Conservation (phyloP, 2,797 vertebrate genomes). For the Ambastaia sidthimunki region DNA sequence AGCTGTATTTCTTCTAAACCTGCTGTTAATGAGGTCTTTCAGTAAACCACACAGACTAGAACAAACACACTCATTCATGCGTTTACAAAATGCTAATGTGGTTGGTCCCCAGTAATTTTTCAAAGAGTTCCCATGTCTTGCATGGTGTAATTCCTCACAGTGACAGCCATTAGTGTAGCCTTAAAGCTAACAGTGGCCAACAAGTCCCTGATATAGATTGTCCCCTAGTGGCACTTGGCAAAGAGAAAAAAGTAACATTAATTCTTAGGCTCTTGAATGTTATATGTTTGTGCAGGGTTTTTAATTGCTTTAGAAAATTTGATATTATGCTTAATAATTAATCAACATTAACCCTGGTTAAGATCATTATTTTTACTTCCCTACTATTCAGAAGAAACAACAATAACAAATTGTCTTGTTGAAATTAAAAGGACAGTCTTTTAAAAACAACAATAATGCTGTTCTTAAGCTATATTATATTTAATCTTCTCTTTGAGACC, state of each 20-base stretch:
- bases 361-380: too few relatives aligned
- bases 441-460: too few relatives aligned
- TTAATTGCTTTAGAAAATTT: not conserved
- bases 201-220: conserved; percentile 48
- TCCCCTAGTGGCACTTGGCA: conserved; percentile 14
- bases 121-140: conserved; percentile 67
- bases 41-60: conserved; percentile 67
- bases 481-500: too few relatives aligned
- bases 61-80: conserved; percentile 75
- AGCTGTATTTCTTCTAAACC: conserved; percentile 24
- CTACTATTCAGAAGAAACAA: too few relatives aligned
- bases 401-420: too few relatives aligned
- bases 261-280: not conserved
- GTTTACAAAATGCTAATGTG: conserved; percentile 77
- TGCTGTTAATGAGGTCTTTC: conserved; percentile 68
- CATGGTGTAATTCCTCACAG: conserved; percentile 60
- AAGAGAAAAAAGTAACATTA: not conserved
- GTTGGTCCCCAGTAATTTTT: conserved; percentile 67
- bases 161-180: conserved; percentile 59
- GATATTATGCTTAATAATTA: not conserved
- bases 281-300: conserved; percentile 3
- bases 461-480: too few relatives aligned
- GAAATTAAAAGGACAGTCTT: too few relatives aligned
- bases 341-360: not conserved
- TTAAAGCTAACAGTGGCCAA: conserved; percentile 55